Percentiles rank a stretch among this genome's conserved stretches.
phyloP scores from a whole-genome alignment of 2,113 vertebrate genomes.

The Rhinolophus ferrumequinum region DNA sequence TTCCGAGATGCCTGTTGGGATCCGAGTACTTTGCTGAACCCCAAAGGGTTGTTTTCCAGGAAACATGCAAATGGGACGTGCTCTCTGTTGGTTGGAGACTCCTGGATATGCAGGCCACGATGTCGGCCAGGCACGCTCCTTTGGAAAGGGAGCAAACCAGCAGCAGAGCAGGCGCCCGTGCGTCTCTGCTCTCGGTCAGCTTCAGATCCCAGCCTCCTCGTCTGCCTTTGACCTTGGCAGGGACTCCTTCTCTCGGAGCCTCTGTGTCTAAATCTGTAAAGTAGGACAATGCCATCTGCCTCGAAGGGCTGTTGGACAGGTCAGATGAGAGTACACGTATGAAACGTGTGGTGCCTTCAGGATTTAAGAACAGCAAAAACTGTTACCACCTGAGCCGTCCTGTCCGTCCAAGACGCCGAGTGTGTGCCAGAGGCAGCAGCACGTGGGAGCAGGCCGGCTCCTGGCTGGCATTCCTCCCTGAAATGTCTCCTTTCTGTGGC shows the following conservation, averaged over 20 bases:
- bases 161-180: accelerated
- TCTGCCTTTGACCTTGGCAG: neutral
- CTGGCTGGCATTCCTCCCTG: neutral
- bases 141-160: neutral
- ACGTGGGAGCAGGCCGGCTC: neutral
- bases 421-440: neutral
- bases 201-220: accelerated
- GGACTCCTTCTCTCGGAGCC: neutral
- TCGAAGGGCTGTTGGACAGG: neutral
- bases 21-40: neutral
- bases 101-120: too few species aligned
- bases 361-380: accelerated
- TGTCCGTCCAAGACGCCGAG: accelerated
- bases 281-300: neutral
- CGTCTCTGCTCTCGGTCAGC: accelerated
- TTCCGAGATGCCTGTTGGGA: conserved; percentile 48
- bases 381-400: accelerated
- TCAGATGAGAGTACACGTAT: accelerated
- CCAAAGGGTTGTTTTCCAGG: neutral
- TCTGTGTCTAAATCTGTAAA: neutral
- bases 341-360: neutral
- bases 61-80: neutral
- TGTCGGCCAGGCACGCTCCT: accelerated
- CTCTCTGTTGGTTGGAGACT: accelerated
- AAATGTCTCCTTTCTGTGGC: accelerated